Percentiles rank a stretch among this genome's conserved stretches.
phyloP scores from a whole-genome alignment of 1,140 invertebrate genomes.

The Latrodectus geometricus region DNA sequence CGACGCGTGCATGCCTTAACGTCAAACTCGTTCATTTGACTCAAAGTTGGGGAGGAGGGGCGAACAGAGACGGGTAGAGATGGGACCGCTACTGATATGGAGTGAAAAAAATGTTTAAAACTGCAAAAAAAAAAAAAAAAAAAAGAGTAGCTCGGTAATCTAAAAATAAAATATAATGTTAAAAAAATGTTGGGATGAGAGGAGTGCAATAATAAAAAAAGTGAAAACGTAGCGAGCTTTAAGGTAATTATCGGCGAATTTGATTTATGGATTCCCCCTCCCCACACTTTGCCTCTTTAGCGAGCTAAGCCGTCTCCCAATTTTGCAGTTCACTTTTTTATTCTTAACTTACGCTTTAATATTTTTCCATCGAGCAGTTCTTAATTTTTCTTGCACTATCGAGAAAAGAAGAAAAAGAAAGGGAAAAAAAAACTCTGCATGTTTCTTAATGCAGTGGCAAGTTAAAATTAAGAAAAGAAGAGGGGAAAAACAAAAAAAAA shows the following conservation, averaged over 20 bases:
- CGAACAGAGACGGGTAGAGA: not conserved
- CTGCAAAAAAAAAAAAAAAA: slow-evolving; percentile 8
- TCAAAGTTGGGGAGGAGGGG: not conserved
- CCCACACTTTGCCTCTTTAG: not conserved
- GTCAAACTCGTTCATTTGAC: no score
- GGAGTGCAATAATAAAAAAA: not conserved
- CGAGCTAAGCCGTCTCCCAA: not conserved
- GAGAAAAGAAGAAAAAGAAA: not conserved
- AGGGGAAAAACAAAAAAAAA: not conserved
- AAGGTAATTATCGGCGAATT: slow-evolving; percentile 60
- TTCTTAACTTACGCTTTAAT: not conserved
- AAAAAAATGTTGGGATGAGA: no score
- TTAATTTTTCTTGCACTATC: slow-evolving; percentile 44
- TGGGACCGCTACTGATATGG: not conserved
- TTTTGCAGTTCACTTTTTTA: not conserved
- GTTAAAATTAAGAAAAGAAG: slow-evolving; percentile 48
- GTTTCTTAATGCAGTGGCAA: slow-evolving; percentile 46
- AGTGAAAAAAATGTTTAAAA: slow-evolving; percentile 7
- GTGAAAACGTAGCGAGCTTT: slow-evolving; percentile 46
- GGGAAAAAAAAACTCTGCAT: slow-evolving; percentile 20
- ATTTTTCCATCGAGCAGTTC: slow-evolving; percentile 5
- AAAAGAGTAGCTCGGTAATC: no score
- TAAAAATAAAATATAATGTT: no score
- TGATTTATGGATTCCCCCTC: slow-evolving; percentile 54
- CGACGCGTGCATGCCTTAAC: no score